Evolutionary conservation across 2,113 vertebrate genomes (phyloP).

Genomic region (Ivindomyrus marchei): DNA sequence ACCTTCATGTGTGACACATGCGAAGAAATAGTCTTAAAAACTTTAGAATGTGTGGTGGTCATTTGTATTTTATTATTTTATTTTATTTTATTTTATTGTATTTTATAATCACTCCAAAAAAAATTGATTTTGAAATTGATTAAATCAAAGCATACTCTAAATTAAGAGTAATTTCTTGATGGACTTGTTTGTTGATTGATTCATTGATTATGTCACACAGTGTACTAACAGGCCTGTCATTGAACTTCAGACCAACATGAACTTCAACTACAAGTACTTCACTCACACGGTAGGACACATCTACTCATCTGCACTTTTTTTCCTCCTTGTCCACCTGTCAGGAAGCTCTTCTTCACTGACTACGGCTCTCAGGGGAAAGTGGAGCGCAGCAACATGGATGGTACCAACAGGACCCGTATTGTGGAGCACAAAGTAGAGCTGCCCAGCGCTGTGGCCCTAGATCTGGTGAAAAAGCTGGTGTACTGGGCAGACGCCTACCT

Average conservation of each 20-base stretch:
- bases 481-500: constrained; percentile 96
- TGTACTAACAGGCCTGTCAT: not conserved
- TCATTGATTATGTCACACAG: not conserved
- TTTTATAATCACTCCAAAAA: not conserved
- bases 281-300: not conserved
- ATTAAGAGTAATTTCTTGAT: not conserved
- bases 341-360: constrained; percentile 97
- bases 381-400: constrained; percentile 94
- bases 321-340: constrained; percentile 50
- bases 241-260: not conserved
- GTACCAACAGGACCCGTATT: constrained; percentile 82
- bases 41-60: not conserved
- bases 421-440: constrained; percentile 81
- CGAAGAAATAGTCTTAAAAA: not conserved
- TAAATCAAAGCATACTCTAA: not conserved
- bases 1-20: not conserved
- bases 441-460: constrained; percentile 82
- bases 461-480: constrained; percentile 84
- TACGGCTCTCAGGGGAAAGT: constrained; percentile 85
- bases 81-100: not conserved
- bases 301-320: not conserved
- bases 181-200: not conserved
- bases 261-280: not conserved
- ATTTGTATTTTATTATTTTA: not conserved
- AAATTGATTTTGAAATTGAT: not conserved